These are phyloP conservation scores for Sciurus carolinensis DNA, from an alignment of 2,797 vertebrate species.

Conservation along the genomic window DNA sequence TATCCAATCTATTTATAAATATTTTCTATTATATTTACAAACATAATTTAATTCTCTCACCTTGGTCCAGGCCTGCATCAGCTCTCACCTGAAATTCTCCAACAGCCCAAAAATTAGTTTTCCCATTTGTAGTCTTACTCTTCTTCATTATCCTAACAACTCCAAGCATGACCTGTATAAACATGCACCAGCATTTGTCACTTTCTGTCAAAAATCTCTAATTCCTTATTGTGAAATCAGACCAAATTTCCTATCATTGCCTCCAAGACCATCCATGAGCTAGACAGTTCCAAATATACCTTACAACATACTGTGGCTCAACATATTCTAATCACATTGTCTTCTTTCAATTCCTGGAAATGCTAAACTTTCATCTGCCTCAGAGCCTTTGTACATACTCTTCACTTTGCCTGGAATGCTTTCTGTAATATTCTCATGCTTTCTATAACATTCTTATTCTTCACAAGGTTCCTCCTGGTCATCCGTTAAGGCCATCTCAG, in stretches of 20 bases:
- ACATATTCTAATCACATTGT: background rate
- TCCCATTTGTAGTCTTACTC: background rate
- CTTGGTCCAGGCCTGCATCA: background rate
- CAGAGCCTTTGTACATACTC: background rate
- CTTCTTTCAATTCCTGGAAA: background rate
- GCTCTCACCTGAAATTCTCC: background rate
- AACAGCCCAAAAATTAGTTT: background rate
- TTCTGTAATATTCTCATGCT: background rate
- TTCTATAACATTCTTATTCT: background rate
- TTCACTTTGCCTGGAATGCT: background rate
- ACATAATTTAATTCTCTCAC: background rate
- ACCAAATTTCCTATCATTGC: background rate
- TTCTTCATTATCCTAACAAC: background rate
- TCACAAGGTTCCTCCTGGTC: background rate
- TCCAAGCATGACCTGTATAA: background rate
- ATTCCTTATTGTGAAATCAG: constrained; percentile 6
- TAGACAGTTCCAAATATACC: background rate
- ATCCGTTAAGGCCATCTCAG: background rate
- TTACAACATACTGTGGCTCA: background rate
- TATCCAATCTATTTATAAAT: background rate
- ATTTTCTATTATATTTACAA: constrained; percentile 33
- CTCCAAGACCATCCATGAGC: background rate
- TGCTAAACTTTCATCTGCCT: background rate
- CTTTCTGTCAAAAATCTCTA: constrained; percentile 8
- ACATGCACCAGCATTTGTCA: background rate